Percentiles rank a stretch among this genome's conserved stretches.
Evolutionary conservation across 2,797 vertebrate species (phyloP).

Genomic region (Leucoraja ocellata): DNA sequence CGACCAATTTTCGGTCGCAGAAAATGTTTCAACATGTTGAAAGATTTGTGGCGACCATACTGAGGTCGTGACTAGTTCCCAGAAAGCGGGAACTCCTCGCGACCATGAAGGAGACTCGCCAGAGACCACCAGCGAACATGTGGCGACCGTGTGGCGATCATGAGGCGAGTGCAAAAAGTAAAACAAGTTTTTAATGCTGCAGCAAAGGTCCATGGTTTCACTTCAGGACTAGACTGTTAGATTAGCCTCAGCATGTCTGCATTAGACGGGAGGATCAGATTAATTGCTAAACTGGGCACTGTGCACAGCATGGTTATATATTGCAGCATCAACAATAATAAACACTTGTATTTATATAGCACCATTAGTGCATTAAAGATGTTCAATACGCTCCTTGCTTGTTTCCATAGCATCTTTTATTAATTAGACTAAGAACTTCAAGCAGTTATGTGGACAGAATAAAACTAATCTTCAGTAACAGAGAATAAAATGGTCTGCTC

Average conservation of each 20-base stretch:
- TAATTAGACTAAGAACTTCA: no score
- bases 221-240: background rate
- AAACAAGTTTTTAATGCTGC: background rate
- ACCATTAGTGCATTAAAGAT: background rate
- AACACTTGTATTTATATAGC: background rate
- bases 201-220: background rate
- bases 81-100: no score
- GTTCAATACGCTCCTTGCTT: no score
- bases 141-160: no score
- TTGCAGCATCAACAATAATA: background rate
- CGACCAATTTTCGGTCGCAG: no score
- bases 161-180: background rate
- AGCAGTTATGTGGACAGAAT: no score
- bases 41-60: no score
- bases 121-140: no score
- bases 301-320: background rate
- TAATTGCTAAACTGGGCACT: background rate
- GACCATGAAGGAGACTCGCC: no score
- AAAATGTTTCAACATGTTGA: no score
- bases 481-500: background rate
- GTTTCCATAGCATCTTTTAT: no score
- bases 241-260: background rate
- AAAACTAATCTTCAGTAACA: background rate
- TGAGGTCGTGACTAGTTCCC: no score
- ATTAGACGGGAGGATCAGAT: background rate